Evolutionary conservation across 2,797 vertebrate genomes (phyloP), one percentile per base, ranked within the genome.

Genomic region (Gymnopithys bicolor): DNA sequence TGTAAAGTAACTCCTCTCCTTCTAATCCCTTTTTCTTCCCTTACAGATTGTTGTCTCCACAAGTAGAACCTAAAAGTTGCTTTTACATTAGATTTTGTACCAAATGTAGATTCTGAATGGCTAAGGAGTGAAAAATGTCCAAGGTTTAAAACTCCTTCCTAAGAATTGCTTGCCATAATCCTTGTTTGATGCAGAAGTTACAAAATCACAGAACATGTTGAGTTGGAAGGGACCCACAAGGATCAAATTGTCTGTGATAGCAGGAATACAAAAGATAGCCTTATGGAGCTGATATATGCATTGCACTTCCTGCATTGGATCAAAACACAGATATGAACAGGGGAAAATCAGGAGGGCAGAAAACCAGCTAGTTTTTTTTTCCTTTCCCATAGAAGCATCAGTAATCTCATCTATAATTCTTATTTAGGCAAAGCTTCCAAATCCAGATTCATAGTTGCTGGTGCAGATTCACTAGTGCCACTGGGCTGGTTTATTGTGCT

Each of bases 231-330:
- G 19, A 62, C 4, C 13, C 28, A 62, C 39, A 30, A 30, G 39
- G 13, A 41, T 41, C 39, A 41, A 41, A 91, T 55, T 28, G 9
- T 46, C 32, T 64, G 32, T 27, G 39, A 49, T 15, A 60, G 28
- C 30, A 32, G 64, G 5, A 79, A 19, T 37, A 59, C 12, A 23
- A 63, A 19, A 77, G 13, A 49, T 4, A 77, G 33, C 33, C 24
- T 28, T 1, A 0, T 4, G 33, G 12, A 59, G 24, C 67, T 83
- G 28, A 45, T 23, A 67, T 0, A 32, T 4, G 4, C 14, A 28
- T 8, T 68, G 43, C 18, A 32, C 10, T 60, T 66, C 27, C 58
- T 68, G 11, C 9, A 43, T 46, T n/a, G 35, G 58, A 51, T 69
- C 55, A 51, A 12, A 46, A 64, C 60, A 70, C 62, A 60, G 56